Conservation (phyloP, 2,113 vertebrate genomes). For the Thryonomys swinderianus region DNA sequence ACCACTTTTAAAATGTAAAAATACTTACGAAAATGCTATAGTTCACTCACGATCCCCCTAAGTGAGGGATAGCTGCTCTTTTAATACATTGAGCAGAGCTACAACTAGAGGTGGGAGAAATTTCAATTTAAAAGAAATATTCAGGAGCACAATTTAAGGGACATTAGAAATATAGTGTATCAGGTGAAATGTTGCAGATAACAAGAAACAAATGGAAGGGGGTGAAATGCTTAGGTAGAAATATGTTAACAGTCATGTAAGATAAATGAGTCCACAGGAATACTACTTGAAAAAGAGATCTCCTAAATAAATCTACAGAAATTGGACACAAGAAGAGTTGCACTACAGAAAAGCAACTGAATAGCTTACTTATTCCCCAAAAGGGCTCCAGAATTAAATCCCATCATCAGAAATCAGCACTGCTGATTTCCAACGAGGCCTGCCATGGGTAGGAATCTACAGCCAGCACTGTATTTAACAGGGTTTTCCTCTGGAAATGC, state of each 20-base stretch:
- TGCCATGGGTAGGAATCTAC: not conserved
- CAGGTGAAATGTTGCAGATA: slow-evolving; percentile 5
- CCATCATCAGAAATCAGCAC: slow-evolving; percentile 32
- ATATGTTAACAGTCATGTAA: not conserved
- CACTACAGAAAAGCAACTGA: slow-evolving; percentile 41
- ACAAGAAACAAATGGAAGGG: not conserved
- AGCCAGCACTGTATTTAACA: not conserved
- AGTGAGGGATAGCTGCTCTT: not conserved
- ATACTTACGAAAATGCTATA: slow-evolving; percentile 22
- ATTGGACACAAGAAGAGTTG: not conserved
- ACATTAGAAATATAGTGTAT: not conserved
- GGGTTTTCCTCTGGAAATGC: slow-evolving; percentile 42
- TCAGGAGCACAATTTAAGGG: slow-evolving; percentile 53
- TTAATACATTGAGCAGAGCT: slow-evolving; percentile 46
- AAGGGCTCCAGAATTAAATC: slow-evolving; percentile 25
- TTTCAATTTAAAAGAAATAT: slow-evolving; percentile 60
- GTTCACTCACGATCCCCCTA: slow-evolving; percentile 47
- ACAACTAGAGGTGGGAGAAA: slow-evolving; percentile 39
- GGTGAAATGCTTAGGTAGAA: not conserved
- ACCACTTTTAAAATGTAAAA: slow-evolving; percentile 58
- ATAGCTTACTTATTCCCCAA: not conserved
- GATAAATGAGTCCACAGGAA: slow-evolving; percentile 22
- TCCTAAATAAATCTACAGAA: slow-evolving; percentile 25
- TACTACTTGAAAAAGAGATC: slow-evolving; percentile 5
- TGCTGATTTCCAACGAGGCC: slow-evolving; percentile 17